Base-by-base conservation (phyloP, 35 echinoderm and acorn worm genomes). In the Hemicentrotus pulcherrimus region DNA sequence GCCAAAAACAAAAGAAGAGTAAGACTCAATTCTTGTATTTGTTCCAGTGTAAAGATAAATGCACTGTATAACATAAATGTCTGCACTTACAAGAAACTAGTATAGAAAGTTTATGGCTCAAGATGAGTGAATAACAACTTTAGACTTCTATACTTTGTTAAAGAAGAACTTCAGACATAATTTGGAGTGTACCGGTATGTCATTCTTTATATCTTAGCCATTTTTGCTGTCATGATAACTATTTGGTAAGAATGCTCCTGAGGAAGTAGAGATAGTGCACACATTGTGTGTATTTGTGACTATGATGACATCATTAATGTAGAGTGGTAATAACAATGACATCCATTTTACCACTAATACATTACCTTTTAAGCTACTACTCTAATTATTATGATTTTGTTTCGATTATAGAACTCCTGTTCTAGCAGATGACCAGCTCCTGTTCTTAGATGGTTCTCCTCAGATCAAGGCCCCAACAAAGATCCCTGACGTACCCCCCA, bases 1-100 rank as follows among this genome's bases (percentile, higher is more conserved):
- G 12, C 91, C 91, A 47, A 93, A 93, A 58, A 31, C 45, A 14
- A 93, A 93, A 93, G 91, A 93, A 58, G 91, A 93, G 91, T 93
- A 93, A 93, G 91, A 93, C n/a, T 6, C 4, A 78, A 78, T 22
- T 78, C 2, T 78, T 78, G 4, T 28, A 28, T 78, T 78, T 78
- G 19, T 78, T 28, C 28, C 65, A 78, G 0, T n/a, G 24, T 55
- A 9, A 55, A 55, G 10, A 55, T 55, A 15, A 13, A 10, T 55
- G 15, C 15, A 11, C 50, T 55, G 10, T 10, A 55, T 14, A 55
- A 12, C 15, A 10, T 41, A 41, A 55, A 55, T 14, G 0, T 55
- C 12, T 55, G 50, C 50, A 55, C 9, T 55, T 10, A 15, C 50
- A 11, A 55, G 50, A 55, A 55, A 2, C 8, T 55, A 2, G 50